Conservation (phyloP, 2,888 invertebrate species). For the Tenodera sinensis region DNA sequence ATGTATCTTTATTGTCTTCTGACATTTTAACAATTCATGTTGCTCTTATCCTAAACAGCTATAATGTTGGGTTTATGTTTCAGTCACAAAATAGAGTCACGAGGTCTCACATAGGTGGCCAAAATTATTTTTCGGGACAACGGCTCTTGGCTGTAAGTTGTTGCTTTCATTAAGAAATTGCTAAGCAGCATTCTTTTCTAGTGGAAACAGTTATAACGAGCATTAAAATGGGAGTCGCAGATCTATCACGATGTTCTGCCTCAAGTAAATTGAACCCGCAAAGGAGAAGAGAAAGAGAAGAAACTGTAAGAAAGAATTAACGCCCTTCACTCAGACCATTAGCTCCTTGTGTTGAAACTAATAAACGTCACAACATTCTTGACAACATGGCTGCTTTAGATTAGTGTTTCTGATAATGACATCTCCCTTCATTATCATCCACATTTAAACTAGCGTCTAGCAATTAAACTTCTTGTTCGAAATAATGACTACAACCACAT, state of each 20-base stretch:
- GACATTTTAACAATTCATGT: too few species aligned
- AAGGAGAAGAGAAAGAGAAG: neutral
- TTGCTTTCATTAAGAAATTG: neutral
- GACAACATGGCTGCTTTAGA: neutral
- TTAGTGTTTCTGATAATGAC: neutral
- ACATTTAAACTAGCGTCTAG: neutral
- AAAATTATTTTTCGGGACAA: neutral
- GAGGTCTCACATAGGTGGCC: too few species aligned
- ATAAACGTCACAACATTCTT: neutral
- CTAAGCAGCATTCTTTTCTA: neutral
- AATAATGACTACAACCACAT: neutral
- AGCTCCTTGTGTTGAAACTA: neutral
- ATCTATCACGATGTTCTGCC: neutral
- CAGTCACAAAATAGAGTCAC: too few species aligned
- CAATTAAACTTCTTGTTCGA: neutral
- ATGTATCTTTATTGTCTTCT: too few species aligned
- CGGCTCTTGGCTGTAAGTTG: neutral
- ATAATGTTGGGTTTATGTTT: too few species aligned
- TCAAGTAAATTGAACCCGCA: neutral
- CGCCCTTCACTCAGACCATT: neutral
- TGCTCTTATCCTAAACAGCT: too few species aligned
- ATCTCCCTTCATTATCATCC: neutral
- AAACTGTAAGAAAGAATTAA: neutral
- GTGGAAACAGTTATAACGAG: neutral
- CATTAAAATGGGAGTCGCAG: neutral